Percentiles rank a stretch among this genome's conserved stretches.
Evolutionary conservation across 2,113 vertebrate genomes (phyloP).

Genomic region (Hipposideros armiger): DNA sequence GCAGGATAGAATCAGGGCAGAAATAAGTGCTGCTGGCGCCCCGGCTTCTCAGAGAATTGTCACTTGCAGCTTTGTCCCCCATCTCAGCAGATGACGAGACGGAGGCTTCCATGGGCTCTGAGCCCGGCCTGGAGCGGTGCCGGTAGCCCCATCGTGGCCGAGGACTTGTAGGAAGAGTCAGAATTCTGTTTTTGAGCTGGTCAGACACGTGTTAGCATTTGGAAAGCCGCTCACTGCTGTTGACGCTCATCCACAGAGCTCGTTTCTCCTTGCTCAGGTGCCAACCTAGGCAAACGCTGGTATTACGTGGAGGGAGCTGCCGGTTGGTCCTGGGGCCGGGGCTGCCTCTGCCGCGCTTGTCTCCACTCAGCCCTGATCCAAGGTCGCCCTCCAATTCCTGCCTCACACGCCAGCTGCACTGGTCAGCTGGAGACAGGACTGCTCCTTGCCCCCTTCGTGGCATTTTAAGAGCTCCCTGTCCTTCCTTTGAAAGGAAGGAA

Average conservation of each 20-base stretch:
- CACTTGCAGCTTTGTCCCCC: fast-evolving
- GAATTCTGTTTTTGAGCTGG: neutral
- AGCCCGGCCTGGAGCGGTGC: too few relatives aligned
- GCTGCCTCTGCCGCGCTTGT: slow-evolving; percentile 41
- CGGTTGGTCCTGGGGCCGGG: neutral
- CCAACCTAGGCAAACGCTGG: neutral
- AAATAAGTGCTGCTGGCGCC: fast-evolving
- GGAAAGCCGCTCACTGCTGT: neutral
- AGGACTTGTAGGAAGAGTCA: neutral
- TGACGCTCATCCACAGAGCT: neutral
- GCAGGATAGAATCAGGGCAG: fast-evolving
- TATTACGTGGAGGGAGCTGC: neutral
- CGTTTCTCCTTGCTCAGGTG: neutral
- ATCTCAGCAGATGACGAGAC: fast-evolving
- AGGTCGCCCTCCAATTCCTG: slow-evolving; percentile 72
- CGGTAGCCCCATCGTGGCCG: fast-evolving
- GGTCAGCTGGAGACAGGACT: slow-evolving; percentile 77
- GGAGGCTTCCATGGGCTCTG: too few relatives aligned
- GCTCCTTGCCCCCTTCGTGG: slow-evolving; percentile 81
- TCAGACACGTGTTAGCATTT: fast-evolving
- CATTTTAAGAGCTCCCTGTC: slow-evolving; percentile 81
- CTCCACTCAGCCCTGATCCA: slow-evolving; percentile 69
- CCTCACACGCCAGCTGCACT: slow-evolving; percentile 72
- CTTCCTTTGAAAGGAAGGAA: slow-evolving; percentile 84
- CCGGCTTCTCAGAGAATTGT: fast-evolving